Percentiles rank a stretch among this genome's conserved stretches.
phyloP scores from a whole-genome alignment of 2,113 vertebrate species.

The Rissa tridactyla region DNA sequence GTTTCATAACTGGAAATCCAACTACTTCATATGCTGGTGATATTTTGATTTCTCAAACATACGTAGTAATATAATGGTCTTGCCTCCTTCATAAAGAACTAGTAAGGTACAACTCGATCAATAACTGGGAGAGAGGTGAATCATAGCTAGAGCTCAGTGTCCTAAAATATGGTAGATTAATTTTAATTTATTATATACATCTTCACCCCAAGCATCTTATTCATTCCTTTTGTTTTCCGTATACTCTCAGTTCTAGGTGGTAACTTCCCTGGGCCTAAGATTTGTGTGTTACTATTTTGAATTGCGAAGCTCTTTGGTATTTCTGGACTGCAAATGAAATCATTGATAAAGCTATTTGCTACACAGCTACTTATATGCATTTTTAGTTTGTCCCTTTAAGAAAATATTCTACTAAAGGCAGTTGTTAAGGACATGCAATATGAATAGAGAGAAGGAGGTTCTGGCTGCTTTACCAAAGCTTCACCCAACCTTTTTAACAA shows the following conservation, averaged over 20 bases:
- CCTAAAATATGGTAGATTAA: neutral
- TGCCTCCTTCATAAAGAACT: neutral
- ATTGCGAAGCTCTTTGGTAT: neutral
- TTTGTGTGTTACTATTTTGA: neutral
- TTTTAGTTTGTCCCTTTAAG: neutral
- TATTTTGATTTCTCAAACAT: constrained; percentile 43
- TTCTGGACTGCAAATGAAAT: neutral
- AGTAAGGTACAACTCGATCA: neutral
- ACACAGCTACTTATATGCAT: neutral
- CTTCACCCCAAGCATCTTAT: neutral
- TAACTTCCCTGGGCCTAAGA: neutral
- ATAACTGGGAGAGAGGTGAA: neutral
- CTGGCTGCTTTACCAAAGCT: neutral
- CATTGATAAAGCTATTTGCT: neutral
- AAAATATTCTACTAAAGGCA: neutral
- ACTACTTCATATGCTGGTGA: constrained; percentile 2
- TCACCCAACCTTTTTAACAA: neutral
- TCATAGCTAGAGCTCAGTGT: neutral
- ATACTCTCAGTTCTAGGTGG: neutral
- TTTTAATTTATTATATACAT: neutral
- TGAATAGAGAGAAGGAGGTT: neutral
- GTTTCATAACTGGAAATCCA: constrained; percentile 51
- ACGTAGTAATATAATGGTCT: neutral
- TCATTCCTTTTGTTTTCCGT: neutral
- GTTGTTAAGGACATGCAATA: neutral